Evolutionary conservation across 30 jellyfish, hydroid and myxozoan genomes (phyloP).

Genomic region (Aurelia coerulea): DNA sequence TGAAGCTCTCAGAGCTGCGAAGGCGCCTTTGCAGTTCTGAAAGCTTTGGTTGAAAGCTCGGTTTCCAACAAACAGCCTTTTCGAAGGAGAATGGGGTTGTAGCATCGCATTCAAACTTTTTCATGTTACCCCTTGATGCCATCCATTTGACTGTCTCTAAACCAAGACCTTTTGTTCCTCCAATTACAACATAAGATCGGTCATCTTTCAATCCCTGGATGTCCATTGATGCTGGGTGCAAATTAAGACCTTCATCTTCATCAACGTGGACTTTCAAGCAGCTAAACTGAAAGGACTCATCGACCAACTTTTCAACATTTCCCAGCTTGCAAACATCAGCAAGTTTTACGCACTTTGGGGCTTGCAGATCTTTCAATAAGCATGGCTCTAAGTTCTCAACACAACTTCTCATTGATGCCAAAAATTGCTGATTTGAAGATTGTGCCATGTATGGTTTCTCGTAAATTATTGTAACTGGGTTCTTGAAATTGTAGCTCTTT

Average conservation of each 20-base stretch:
- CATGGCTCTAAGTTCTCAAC: too few relatives aligned
- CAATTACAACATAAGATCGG: constrained; percentile 51
- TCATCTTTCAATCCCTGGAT: constrained; percentile 47
- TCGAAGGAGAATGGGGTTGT: too few relatives aligned
- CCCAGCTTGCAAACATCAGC: too few relatives aligned
- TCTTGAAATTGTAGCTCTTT: not conserved
- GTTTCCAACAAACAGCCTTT: too few relatives aligned
- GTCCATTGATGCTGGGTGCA: constrained; percentile 41
- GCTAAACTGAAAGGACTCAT: not conserved
- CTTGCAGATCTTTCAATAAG: not conserved
- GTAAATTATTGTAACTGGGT: too few relatives aligned
- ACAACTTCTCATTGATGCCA: too few relatives aligned
- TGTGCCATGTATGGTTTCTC: too few relatives aligned
- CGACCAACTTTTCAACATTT: too few relatives aligned
- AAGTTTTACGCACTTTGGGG: too few relatives aligned
- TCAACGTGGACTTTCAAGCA: constrained; percentile 8
- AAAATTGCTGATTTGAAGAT: not conserved
- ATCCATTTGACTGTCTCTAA: constrained; percentile 58
- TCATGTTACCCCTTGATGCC: constrained; percentile 34
- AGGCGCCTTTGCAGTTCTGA: too few relatives aligned
- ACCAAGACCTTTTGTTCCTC: constrained; percentile 66
- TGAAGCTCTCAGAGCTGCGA: too few relatives aligned
- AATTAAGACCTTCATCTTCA: not conserved
- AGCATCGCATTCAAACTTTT: not conserved
- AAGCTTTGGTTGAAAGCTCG: too few relatives aligned